Conservation (phyloP, 2,113 vertebrate genomes). For the Nyctibius bracteatus region DNA sequence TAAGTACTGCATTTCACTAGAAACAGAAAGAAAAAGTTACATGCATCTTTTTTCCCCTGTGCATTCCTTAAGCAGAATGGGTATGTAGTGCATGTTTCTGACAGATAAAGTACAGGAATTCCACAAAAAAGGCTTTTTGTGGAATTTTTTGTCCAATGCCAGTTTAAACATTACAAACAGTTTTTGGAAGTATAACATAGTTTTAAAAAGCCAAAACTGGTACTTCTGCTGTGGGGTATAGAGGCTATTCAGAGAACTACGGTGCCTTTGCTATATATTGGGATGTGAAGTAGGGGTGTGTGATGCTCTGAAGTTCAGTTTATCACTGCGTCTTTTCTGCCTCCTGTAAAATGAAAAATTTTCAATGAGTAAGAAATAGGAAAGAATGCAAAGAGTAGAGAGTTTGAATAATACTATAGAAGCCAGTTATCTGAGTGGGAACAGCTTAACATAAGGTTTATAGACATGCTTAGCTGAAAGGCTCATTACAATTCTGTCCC, state of each 20-base stretch:
- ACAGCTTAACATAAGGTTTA: neutral
- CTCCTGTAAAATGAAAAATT: neutral
- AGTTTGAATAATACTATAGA: neutral
- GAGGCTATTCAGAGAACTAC: neutral
- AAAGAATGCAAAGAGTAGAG: neutral
- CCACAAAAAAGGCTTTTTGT: neutral
- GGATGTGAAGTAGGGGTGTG: neutral
- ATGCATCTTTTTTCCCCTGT: neutral
- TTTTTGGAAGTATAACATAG: neutral
- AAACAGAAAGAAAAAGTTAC: constrained; percentile 18
- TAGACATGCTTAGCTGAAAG: neutral
- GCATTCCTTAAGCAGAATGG: neutral
- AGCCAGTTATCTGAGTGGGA: neutral
- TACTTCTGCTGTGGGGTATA: neutral
- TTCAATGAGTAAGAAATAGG: neutral
- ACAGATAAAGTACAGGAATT: neutral
- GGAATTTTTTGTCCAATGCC: neutral
- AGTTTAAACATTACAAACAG: neutral
- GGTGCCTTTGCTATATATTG: neutral
- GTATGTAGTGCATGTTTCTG: neutral
- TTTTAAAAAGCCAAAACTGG: neutral
- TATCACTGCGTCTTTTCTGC: neutral
- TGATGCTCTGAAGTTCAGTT: neutral
- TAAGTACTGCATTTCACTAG: constrained; percentile 22
- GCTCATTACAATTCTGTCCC: neutral